Percentiles rank a stretch among this genome's conserved stretches.
Evolutionary conservation across 2,888 invertebrate genomes (phyloP).

Genomic region (Mechanitis messenoides): DNA sequence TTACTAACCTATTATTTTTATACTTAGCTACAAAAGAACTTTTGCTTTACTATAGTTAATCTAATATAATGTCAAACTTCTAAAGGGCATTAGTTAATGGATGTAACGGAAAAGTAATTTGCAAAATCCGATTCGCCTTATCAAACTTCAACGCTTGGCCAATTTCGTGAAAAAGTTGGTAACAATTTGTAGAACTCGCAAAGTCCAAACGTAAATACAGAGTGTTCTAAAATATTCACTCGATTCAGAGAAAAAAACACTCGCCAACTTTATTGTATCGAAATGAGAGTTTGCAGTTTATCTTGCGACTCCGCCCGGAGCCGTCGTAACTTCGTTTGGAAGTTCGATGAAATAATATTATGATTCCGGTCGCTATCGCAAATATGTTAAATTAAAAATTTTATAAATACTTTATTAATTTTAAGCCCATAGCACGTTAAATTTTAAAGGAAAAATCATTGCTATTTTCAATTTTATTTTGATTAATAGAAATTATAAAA

Average conservation of each 20-base stretch:
- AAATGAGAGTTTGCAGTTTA: conserved; percentile 55
- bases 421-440: background rate
- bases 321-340: conserved; percentile 42
- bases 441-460: too few relatives aligned
- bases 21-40: background rate
- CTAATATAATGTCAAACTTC: conserved; percentile 4
- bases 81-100: conserved; percentile 4
- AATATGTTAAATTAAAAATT: conserved; percentile 36
- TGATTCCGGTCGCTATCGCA: conserved; percentile 37
- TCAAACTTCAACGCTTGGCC: conserved; percentile 24
- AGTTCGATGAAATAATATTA: conserved; percentile 60
- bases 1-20: background rate
- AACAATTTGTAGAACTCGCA: conserved; percentile 52
- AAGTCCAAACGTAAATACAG: conserved; percentile 54
- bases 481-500: too few relatives aligned
- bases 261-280: conserved; percentile 53
- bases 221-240: conserved; percentile 59
- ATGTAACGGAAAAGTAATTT: conserved; percentile 18
- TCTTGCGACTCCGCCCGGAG: conserved; percentile 42
- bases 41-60: background rate
- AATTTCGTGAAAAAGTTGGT: conserved; percentile 39
- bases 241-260: conserved; percentile 42
- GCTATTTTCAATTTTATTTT: too few relatives aligned
- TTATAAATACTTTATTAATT: conserved; percentile 6
- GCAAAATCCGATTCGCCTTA: conserved; percentile 23